Evolutionary conservation across 2,888 invertebrate genomes (phyloP).

Genomic region (Drosophila siamana): DNA sequence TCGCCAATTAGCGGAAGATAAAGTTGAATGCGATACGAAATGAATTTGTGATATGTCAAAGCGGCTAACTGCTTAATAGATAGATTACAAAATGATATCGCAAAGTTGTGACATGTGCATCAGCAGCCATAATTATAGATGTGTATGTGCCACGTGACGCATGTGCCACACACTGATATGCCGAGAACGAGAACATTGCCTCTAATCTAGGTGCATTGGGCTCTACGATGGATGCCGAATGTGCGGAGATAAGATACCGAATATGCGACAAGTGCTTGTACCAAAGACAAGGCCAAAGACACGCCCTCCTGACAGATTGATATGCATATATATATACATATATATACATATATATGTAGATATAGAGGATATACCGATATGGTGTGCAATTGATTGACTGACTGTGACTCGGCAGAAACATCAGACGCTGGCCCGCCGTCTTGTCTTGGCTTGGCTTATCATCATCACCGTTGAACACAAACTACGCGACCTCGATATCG

Average conservation of each 20-base stretch:
- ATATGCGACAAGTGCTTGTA: not conserved
- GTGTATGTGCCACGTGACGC: slow-evolving; percentile 21
- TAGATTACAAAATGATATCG: slow-evolving; percentile 4
- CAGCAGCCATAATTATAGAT: not conserved
- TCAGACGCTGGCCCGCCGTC: slow-evolving; percentile 11
- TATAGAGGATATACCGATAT: not conserved
- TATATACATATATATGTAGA: not conserved
- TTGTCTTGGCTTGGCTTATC: slow-evolving; percentile 41
- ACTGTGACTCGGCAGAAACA: slow-evolving; percentile 15
- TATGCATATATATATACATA: not conserved
- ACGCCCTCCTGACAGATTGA: slow-evolving; percentile 9
- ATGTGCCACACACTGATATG: slow-evolving; percentile 8
- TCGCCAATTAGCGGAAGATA: not conserved
- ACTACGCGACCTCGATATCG: slow-evolving; percentile 15
- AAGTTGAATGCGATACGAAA: not conserved
- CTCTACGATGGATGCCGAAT: slow-evolving; percentile 7
- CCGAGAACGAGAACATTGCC: not conserved
- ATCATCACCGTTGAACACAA: not conserved
- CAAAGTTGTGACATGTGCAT: slow-evolving; percentile 8
- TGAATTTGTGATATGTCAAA: slow-evolving; percentile 1
- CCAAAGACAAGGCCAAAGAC: slow-evolving; percentile 5
- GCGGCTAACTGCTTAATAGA: not conserved
- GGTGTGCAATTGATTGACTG: slow-evolving; percentile 21
- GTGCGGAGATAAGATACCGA: slow-evolving; percentile 9
- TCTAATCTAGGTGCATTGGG: slow-evolving; percentile 16